Base-by-base conservation (phyloP, 2,888 invertebrate genomes). In the Chelonus formosanus region DNA sequence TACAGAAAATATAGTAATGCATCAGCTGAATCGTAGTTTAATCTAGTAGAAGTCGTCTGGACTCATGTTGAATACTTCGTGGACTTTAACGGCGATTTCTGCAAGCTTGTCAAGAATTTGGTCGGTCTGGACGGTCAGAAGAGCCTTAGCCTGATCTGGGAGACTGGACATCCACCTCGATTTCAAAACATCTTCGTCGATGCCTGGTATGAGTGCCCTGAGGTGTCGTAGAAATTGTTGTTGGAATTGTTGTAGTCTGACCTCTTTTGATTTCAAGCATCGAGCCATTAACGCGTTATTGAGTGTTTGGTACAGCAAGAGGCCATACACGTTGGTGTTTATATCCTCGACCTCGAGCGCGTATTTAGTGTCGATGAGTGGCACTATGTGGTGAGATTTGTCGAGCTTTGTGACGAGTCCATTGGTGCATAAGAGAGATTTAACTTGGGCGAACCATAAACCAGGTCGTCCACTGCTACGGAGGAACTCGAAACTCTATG, bases 361-460 rank as follows among this genome's bases (percentile, higher is more conserved):
- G 35, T 71, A 70, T 8, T 55, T 32, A 3, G 70, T 36, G 31
- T 76, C 78, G 6, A 78, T 63, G 1, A 62, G 54, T 0, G 64
- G 65, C 5, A 72, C 52, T 0, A 75, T 73, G 50, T 73, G 67
- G 0, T 63, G 45, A 47, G 74, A 78, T 48, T 75, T 80, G 0
- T 73, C 71, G 0, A 20, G 5, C 34, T 78, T 77, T 0, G 58
- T 34, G 0, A 55, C 70, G 4, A 79, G 73, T 3, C 70, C 67
- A 1, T 71, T 59, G 3, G 71, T 58, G 0, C 48, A 57, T 61
- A 80, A 79, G 52, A 75, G 75, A 0, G 73, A 70, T 43, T 79
- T 76, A 3, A 77, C 53, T 44, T 76, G 73, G 0, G 75, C 73
- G 45, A 80, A 77, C 77, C 77, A 80, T 45, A 79, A 55, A 10